A percentile compares a stretch with the other conserved stretches of the same genome.
phyloP scores from a whole-genome alignment of 1,140 invertebrate species.

The Paraescarpia echinospica region DNA sequence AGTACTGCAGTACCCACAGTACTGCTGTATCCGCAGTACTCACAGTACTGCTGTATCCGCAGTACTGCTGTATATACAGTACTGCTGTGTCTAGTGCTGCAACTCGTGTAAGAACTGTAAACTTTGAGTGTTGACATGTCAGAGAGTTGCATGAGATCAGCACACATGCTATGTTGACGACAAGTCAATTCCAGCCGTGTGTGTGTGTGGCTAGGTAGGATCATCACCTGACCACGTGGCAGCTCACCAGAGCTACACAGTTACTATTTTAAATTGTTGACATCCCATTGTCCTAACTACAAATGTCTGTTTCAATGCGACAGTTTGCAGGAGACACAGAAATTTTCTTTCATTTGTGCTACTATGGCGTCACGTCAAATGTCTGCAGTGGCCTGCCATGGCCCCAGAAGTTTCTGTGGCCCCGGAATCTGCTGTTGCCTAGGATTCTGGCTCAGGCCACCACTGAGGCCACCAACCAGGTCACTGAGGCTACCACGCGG shows the following conservation, averaged over 20 bases:
- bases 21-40: too few species aligned
- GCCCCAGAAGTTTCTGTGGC: too few species aligned
- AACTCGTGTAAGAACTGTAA: background rate
- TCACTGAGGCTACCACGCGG: background rate
- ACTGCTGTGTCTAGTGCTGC: background rate
- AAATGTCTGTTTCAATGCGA: background rate
- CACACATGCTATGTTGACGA: background rate
- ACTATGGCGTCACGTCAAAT: too few species aligned
- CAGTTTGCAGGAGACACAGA: background rate
- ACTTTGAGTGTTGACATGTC: too few species aligned
- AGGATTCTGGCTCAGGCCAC: background rate
- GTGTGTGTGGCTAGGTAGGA: background rate
- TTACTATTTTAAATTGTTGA: background rate
- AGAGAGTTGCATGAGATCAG: background rate
- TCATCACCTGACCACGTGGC: background rate
- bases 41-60: too few species aligned
- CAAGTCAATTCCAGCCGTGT: background rate
- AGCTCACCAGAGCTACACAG: background rate
- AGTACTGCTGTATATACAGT: too few species aligned
- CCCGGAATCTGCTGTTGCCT: background rate
- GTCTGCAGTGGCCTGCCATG: too few species aligned
- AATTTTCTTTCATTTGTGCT: background rate
- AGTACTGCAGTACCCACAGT: too few species aligned
- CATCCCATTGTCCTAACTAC: background rate
- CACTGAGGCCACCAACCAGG: background rate